Base-by-base conservation (phyloP, 1,140 invertebrate genomes). In the Drosophila sp. region DNA sequence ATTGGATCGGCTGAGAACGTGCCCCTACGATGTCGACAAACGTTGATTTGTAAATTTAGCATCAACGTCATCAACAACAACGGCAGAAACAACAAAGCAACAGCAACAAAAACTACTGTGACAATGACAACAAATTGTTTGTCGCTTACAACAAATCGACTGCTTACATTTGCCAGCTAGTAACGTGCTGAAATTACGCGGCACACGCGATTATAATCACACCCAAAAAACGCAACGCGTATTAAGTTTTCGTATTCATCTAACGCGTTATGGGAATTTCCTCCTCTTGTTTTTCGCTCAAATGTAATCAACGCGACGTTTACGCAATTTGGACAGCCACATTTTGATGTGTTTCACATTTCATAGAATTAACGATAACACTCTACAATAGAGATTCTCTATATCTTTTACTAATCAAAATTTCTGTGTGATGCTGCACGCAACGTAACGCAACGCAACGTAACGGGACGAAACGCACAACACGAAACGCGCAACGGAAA, bases 41-140 rank as follows among this genome's bases (percentile, higher is more conserved):
- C 56, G 45, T 45, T 59, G 71, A 69, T 73, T 73, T 73, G 64
- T 67, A 62, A 69, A 73, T 73, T 56, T 51, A 69, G 34, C 64
- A 59, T 11, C 32, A 71, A 56, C 50, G 62, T 34, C 50, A 54
- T 9, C 41, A 41, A 48, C 21, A 48, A 48, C 7, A 62, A 53
- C 57, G 0, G 7, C 27, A 29, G 4, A 0, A 57, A 63, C 25
- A 57, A 13, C 34, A 38, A 48, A 57, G 13, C 34, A 38, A 48
- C 57, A 45, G 32, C 46, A 63, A 21, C n/a, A 54, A 38, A 29
- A 34, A 27, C 54, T 41, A 50, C 51, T 56, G 45, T 50, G 53
- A 63, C 77, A 76, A 66, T 74, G 72, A 64, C 66, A 79, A 57
- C 77, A 86, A 81, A 80, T 81, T 80, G 78, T 41, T 76, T 78